A percentile compares a stretch with the other conserved stretches of the same genome.
Conservation (phyloP, 2,888 invertebrate species). For the Dromius quadrimaculatus region DNA sequence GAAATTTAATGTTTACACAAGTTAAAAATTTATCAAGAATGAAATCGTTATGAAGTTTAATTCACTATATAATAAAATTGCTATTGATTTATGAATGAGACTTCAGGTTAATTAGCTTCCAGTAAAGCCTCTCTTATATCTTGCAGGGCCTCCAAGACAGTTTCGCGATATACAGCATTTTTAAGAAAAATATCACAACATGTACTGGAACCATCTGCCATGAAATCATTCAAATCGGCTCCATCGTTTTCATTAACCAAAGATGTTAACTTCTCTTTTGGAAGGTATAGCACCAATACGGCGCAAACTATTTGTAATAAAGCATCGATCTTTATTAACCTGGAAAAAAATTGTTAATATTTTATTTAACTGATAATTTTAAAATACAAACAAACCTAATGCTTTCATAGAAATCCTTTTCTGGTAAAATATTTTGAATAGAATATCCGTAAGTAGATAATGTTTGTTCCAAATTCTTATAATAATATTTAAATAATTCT, state of each 20-base stretch:
- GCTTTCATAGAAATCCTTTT: slow-evolving; percentile 15
- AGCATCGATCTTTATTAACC: not conserved
- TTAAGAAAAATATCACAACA: slow-evolving; percentile 8
- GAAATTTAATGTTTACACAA: no score
- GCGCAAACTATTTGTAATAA: not conserved
- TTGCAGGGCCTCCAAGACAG: not conserved
- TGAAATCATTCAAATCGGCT: not conserved
- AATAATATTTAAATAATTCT: slow-evolving; percentile 59
- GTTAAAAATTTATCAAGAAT: no score
- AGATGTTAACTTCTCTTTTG: not conserved
- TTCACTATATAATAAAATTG: no score
- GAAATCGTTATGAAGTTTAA: no score
- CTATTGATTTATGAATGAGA: no score
- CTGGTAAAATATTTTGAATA: slow-evolving; percentile 11
- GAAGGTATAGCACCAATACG: not conserved
- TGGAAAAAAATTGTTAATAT: not conserved
- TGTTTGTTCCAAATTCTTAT: slow-evolving; percentile 55
- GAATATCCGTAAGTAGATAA: slow-evolving; percentile 54
- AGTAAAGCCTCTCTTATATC: slow-evolving; percentile 17
- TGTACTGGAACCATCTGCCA: not conserved
- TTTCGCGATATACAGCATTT: slow-evolving; percentile 12
- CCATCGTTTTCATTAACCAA: slow-evolving; percentile 1
- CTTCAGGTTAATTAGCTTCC: no score
- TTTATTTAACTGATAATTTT: not conserved
- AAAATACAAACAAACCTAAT: not conserved